phyloP scores from a whole-genome alignment of 2,113 vertebrate genomes.

The Elachura formosa region DNA sequence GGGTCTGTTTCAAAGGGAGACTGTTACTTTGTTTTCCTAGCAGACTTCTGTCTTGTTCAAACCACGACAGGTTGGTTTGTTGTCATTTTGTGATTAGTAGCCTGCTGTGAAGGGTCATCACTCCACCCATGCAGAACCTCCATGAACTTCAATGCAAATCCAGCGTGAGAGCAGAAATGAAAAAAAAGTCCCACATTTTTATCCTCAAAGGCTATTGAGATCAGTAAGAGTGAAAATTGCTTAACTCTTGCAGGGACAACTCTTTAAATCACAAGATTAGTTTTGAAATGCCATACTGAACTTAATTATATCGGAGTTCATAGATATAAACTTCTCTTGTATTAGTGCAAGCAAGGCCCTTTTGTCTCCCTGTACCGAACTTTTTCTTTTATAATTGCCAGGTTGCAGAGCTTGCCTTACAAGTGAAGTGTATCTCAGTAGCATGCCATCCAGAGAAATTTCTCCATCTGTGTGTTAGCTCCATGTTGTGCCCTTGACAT shows the following conservation, averaged over 20 bases:
- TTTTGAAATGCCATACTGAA: background rate
- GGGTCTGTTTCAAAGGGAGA: too few relatives aligned
- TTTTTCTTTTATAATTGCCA: background rate
- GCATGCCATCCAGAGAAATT: background rate
- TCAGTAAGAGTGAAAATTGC: background rate
- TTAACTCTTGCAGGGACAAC: background rate
- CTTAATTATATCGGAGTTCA: background rate
- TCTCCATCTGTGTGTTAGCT: background rate
- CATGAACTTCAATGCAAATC: background rate
- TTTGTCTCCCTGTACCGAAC: background rate
- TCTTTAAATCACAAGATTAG: background rate
- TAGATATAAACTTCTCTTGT: background rate
- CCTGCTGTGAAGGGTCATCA: background rate
- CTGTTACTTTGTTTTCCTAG: too few relatives aligned
- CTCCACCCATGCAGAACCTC: background rate
- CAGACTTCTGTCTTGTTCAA: too few relatives aligned
- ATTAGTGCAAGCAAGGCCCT: background rate
- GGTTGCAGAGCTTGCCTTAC: background rate
- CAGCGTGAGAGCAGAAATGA: background rate
- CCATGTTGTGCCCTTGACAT: background rate
- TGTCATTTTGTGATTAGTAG: background rate
- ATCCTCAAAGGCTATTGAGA: background rate
- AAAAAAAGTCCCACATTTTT: background rate
- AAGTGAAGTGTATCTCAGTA: background rate
- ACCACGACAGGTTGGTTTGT: background rate